Base-by-base conservation (phyloP, 2,113 vertebrate species). In the Oryzias woworae region DNA sequence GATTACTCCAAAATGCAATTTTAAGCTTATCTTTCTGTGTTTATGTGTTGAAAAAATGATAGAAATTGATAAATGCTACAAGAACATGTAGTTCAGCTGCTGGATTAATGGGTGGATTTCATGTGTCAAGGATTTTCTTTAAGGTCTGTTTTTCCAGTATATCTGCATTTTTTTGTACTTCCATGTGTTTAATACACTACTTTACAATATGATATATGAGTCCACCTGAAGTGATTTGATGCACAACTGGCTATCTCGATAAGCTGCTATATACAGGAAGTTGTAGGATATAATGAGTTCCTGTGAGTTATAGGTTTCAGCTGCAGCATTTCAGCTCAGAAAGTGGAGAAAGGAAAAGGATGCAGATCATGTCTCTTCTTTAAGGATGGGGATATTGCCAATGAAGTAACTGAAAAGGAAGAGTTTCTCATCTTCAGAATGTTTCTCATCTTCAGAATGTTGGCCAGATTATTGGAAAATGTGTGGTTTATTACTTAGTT, bases 221-320 rank as follows among this genome's bases (percentile, higher is more conserved):
- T 36, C 36, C 36, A 36, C 36, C 51, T 66, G 14, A 64, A 88
- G 82, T 84, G 81, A 77, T 73, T 31, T 42, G 10, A 70, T 83
- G 57, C 77, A 79, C 66, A 80, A 90, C 92, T 92, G 92, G 84
- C 68, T 62, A 28, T 51, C 0, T 71, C 91, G 94, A 94, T 95
- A 94, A 94, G 87, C 69, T 72, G 15, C 81, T 88, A 81, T 88
- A 81, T 76, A 82, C 92, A 94, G 94, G 94, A 95, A 94, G 93
- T 94, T 72, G 57, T 93, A 90, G 87, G 89, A 77, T 31, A 82
- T 69, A 82, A 94, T 92, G 92, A 94, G 90, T 84, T 95, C 93
- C 93, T 93, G 78, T 78, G 26, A 80, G 85, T 64, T 78, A 58
- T 60, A 81, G 72, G 77, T 55, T 77, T 71, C 66, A 71, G 44